Conservation (phyloP, 2,888 invertebrate species). For the Eurois occulta region DNA sequence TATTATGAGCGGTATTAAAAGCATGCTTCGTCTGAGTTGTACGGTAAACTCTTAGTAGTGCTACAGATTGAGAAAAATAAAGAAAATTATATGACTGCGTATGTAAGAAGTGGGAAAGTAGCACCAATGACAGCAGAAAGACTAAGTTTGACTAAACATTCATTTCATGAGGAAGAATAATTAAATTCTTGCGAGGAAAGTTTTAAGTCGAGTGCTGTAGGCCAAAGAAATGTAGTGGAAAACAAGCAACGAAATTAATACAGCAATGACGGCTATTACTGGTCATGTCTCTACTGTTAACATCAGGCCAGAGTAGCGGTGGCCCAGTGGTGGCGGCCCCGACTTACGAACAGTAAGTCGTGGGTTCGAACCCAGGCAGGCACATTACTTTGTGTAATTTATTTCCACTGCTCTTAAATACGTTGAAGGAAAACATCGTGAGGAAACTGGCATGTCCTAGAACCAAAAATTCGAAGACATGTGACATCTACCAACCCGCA, state of each 20-base stretch:
- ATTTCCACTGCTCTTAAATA: too few species aligned
- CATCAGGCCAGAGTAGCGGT: too few species aligned
- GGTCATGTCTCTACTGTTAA: background rate
- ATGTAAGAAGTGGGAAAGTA: background rate
- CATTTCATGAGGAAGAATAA: background rate
- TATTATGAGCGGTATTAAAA: slow-evolving; percentile 52
- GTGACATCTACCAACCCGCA: too few species aligned
- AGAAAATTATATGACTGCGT: background rate
- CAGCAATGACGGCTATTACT: background rate
- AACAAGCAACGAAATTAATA: background rate
- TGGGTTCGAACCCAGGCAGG: too few species aligned
- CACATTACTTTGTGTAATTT: too few species aligned
- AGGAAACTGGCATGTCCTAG: too few species aligned
- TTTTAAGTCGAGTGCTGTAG: background rate
- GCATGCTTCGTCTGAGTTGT: slow-evolving; percentile 40
- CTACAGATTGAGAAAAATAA: background rate
- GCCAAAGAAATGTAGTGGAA: background rate
- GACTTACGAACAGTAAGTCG: too few species aligned
- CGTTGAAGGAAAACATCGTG: too few species aligned
- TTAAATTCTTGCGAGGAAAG: background rate
- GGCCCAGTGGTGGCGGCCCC: too few species aligned
- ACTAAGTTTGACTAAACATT: background rate
- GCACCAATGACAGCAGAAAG: too few species aligned
- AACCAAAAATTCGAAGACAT: too few species aligned
- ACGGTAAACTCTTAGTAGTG: slow-evolving; percentile 3